Conservation (phyloP, 2,888 invertebrate species). For the Agrilus cyanescens region DNA sequence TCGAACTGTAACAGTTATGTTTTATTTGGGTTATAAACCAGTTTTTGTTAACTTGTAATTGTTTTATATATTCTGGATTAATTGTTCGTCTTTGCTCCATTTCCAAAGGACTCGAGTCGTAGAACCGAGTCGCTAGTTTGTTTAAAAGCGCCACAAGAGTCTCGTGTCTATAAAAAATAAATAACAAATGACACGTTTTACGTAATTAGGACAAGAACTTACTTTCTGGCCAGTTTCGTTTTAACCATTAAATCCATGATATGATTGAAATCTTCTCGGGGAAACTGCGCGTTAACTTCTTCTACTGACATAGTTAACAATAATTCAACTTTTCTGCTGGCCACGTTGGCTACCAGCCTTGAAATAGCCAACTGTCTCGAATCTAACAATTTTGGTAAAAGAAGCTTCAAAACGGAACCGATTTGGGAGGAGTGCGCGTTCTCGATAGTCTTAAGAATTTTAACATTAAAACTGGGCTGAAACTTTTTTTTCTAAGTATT, state of each 20-base stretch:
- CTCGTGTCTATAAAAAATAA: constrained; percentile 37
- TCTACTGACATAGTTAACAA: constrained; percentile 51
- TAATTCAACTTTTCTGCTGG: constrained; percentile 55
- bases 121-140: constrained; percentile 48
- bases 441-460: constrained; percentile 56
- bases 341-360: constrained; percentile 59
- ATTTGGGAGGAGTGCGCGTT: constrained; percentile 59
- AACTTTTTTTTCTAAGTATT: constrained; percentile 3
- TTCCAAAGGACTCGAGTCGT: constrained; percentile 51
- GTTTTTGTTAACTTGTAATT: constrained; percentile 44
- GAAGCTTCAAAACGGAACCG: constrained; percentile 52
- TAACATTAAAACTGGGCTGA: constrained; percentile 57
- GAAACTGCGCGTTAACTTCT: constrained; percentile 49
- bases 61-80: constrained; percentile 46
- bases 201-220: constrained; percentile 19
- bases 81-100: constrained; percentile 47
- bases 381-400: constrained; percentile 52
- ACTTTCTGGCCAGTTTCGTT: constrained; percentile 51
- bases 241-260: constrained; percentile 49
- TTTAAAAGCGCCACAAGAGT: constrained; percentile 49
- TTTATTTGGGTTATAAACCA: constrained; percentile 58
- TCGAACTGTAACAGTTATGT: constrained; percentile 37
- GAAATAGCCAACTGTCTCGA: constrained; percentile 55
- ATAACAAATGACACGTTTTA: neutral
- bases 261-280: constrained; percentile 55